Evolutionary conservation across 2,113 vertebrate species (phyloP), one percentile per base, ranked within the genome.

Genomic region (Cephalophus harveyi): DNA sequence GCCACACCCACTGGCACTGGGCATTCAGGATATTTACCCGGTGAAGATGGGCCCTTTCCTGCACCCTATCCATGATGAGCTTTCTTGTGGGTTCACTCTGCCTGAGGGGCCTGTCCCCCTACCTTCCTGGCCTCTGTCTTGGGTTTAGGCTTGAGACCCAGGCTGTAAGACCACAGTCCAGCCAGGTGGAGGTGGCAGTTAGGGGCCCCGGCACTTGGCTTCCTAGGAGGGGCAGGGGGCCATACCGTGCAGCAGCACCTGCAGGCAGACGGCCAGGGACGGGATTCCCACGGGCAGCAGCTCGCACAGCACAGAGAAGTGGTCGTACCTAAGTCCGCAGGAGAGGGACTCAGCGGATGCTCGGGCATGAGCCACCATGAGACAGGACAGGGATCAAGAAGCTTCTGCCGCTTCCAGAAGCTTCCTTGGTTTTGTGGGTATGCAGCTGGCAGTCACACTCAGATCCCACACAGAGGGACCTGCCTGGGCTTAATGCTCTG

Each of bases 231-330:
- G 2, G 40, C 30, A 36, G 27, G n/a, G 74, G 10, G 2, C 74
- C 92, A 4, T 98, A 99, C 99, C 99, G 0, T 99, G 98, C 48
- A 97, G 55, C 28, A 99, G 98, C 1, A 98, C 96, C 98, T 99
- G 99, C 89, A 99, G 99, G 98, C 99, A 99, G 48, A 99, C 98
- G 0, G 99, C 99, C 97, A 99, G 64, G 6, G 99, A 99, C 0
- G 99, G 99, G 85, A 99, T 98, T 5, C 99, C 99, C 96, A 99
- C 98, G 0, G 99, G 99, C 79, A 99, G 98, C 95, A 99, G 99
- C 98, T 99, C 99, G 76, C 99, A 99, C 94, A 99, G 98, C 97
- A 99, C 99, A 0, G 99, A 99, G 98, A 99, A 99, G 97, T 99
- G 99, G 98, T 99, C 99, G 6, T 99, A 99, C 98, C 99, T 99